phyloP scores from a whole-genome alignment of 2,113 vertebrate genomes.

The Ctenomys sociabilis region DNA sequence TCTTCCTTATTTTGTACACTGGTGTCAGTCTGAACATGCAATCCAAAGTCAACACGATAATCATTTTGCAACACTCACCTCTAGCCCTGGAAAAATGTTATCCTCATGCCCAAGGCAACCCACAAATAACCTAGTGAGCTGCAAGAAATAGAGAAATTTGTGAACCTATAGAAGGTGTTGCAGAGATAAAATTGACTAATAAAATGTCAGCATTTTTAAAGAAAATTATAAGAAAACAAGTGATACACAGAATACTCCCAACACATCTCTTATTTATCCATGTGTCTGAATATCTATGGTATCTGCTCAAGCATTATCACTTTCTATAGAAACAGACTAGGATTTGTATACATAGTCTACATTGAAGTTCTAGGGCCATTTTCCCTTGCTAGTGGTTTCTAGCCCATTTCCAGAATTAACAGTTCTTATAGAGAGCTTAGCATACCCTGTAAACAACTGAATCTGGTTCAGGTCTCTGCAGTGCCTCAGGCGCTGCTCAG shows the following conservation, averaged over 20 bases:
- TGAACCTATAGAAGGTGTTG: not conserved
- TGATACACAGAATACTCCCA: not conserved
- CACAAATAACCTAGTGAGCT: not conserved
- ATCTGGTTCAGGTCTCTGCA: not conserved
- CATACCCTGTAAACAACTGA: not conserved
- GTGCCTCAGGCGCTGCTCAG: not conserved
- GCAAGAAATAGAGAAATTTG: not conserved
- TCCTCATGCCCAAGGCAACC: not conserved
- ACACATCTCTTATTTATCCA: not conserved
- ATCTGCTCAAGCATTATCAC: not conserved
- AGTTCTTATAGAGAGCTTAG: not conserved
- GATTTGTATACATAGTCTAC: not conserved
- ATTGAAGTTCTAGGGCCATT: not conserved
- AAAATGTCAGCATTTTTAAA: not conserved
- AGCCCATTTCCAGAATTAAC: not conserved
- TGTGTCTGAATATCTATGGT: not conserved
- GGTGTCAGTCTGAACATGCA: not conserved
- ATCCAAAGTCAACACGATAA: slow-evolving; percentile 17
- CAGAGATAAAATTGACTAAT: not conserved
- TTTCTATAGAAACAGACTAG: not conserved
- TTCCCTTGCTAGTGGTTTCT: not conserved
- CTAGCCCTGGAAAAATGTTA: not conserved
- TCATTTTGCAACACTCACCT: not conserved
- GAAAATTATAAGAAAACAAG: not conserved
- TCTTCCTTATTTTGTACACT: slow-evolving; percentile 20